Evolutionary conservation across 2,888 invertebrate genomes (phyloP), one percentile per base, ranked within the genome.

Genomic region (Drosophila vallismaia): DNA sequence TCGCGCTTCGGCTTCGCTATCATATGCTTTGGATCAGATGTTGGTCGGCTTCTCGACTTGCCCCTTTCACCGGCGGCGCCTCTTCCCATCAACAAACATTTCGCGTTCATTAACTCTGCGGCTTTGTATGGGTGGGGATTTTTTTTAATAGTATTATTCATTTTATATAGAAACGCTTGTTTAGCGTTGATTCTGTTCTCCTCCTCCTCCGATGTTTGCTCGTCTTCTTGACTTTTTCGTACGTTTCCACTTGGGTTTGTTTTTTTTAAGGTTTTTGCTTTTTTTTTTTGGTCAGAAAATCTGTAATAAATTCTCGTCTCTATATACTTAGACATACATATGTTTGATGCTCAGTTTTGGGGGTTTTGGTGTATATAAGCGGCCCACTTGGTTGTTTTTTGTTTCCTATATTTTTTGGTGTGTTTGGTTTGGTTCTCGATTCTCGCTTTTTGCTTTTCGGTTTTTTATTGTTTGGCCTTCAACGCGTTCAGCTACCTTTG

Each of bases 401-500:
- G 66, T 56, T 79, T 64, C 56, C 55, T 70, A 50, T 67, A 55
- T 53, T 59, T 53, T 59, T 36, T 50, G 51, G 50, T 19, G 40
- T 59, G 56, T 62, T 52, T 63, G 64, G 38, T 45, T 71, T 45
- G 28, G 51, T 31, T 56, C 26, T 68, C 53, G 48, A 28, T 67
- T 50, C 48, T 24, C 24, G 44, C 44, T 52, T 57, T 19, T 19
- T 2, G 19, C 19, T 19, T 19, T 19, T 19, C 19, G 19, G 19
- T 19, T 19, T 19, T 33, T 72, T 62, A 53, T 77, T 79, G 85
- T 88, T 88, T 86, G 85, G 85, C 85, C 85, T 85, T 85, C 81
- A 67, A 60, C 53, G 84, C 88, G 85, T 85, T 86, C 85, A 82
- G 75, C 79, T 80, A 85, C 85, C 85, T 85, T 88, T 85, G 71